phyloP scores from a whole-genome alignment of 2,888 invertebrate species.

The Euplexia lucipara region DNA sequence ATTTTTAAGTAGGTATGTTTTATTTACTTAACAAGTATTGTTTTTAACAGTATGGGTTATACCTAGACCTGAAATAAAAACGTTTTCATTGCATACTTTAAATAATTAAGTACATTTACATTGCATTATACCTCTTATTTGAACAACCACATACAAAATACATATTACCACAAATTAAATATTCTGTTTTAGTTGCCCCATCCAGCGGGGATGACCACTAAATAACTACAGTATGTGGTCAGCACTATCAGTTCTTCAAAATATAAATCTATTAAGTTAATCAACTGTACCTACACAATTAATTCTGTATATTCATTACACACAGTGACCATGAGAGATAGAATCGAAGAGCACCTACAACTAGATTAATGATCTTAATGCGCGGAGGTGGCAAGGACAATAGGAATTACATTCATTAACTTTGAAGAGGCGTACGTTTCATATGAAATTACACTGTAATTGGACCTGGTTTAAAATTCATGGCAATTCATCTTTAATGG shows the following conservation, averaged over 20 bases:
- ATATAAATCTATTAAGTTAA: conserved; percentile 45
- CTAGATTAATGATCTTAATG: conserved; percentile 47
- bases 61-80: too few relatives aligned
- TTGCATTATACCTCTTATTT: neutral
- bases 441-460: conserved; percentile 22
- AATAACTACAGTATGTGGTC: conserved; percentile 20
- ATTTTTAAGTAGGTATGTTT: too few relatives aligned
- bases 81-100: too few relatives aligned
- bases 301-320: conserved; percentile 43
- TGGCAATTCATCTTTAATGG: conserved; percentile 11
- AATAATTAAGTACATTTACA: too few relatives aligned
- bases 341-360: conserved; percentile 52
- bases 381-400: conserved; percentile 46
- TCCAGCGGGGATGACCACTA: neutral
- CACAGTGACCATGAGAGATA: conserved; percentile 48
- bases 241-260: conserved; percentile 14
- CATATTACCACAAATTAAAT: conserved; percentile 16
- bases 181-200: conserved; percentile 9
- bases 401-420: conserved; percentile 49
- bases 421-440: conserved; percentile 32
- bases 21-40: too few relatives aligned
- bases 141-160: neutral
- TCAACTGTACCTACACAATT: conserved; percentile 46
- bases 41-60: too few relatives aligned
- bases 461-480: conserved; percentile 15